These are phyloP conservation scores for Shargacucullia verbasci DNA, from an alignment of 2,888 invertebrate species.

Conservation along the genomic window DNA sequence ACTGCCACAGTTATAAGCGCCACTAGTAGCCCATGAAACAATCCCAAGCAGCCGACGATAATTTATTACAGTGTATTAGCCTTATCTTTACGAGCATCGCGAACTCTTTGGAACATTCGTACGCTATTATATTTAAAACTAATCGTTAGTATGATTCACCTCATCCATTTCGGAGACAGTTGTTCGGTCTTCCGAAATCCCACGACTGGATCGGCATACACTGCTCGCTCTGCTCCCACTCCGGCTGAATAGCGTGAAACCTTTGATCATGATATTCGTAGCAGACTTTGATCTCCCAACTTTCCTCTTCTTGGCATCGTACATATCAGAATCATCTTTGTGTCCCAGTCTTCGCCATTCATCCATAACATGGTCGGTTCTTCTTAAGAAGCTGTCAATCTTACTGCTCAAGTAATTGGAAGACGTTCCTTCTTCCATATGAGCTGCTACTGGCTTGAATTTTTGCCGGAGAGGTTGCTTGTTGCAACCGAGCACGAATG, in stretches of 20 bases:
- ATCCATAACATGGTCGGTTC: conserved; percentile 96
- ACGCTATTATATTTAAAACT: conserved; percentile 55
- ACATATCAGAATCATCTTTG: conserved; percentile 85
- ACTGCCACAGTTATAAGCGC: conserved; percentile 67
- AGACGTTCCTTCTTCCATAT: conserved; percentile 93
- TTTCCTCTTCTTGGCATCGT: conserved; percentile 74
- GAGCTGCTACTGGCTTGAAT: conserved; percentile 93
- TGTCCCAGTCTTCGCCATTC: conserved; percentile 94
- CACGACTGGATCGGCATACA: conserved; percentile 84
- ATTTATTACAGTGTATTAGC: conserved; percentile 73
- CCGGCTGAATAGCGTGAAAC: conserved; percentile 91
- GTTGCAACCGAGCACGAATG: conserved; percentile 93
- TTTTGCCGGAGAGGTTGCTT: conserved; percentile 91
- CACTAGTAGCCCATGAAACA: conserved; percentile 67
- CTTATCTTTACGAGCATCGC: conserved; percentile 65
- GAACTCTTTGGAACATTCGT: conserved; percentile 59
- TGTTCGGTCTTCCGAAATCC: conserved; percentile 90
- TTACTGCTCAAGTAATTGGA: conserved; percentile 93
- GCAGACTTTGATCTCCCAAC: conserved; percentile 92
- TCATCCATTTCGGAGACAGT: conserved; percentile 91
- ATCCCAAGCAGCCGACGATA: conserved; percentile 65
- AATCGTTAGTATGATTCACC: conserved; percentile 80
- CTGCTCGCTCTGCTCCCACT: conserved; percentile 89
- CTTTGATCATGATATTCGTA: conserved; percentile 95
- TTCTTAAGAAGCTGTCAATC: conserved; percentile 93